Conservation (phyloP, 1,140 invertebrate species). For the Hormaphis cornu region DNA sequence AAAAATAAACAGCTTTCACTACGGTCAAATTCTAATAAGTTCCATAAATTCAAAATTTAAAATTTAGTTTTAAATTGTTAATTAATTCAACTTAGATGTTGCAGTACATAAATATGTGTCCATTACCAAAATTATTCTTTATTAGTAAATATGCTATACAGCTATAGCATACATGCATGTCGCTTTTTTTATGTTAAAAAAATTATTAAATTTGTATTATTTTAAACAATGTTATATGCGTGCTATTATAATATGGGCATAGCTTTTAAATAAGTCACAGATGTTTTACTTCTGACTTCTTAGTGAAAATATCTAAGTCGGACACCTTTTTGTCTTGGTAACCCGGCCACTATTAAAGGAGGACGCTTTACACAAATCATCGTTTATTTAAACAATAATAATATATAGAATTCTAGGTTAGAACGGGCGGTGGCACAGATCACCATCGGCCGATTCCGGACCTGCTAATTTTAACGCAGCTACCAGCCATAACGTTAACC, state of each 20-base stretch:
- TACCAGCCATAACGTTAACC: conserved; percentile 2
- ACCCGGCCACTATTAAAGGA: conserved; percentile 8
- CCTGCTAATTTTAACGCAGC: conserved; percentile 26
- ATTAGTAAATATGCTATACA: too few relatives aligned
- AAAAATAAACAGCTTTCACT: too few relatives aligned
- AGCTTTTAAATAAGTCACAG: not conserved
- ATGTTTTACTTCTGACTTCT: not conserved
- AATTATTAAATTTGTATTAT: too few relatives aligned
- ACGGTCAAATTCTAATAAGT: too few relatives aligned
- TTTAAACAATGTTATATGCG: too few relatives aligned
- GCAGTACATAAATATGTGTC: too few relatives aligned
- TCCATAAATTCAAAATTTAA: too few relatives aligned
- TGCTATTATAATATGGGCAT: not conserved
- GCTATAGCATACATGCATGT: too few relatives aligned
- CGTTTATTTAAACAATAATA: conserved; percentile 27
- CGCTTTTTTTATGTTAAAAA: too few relatives aligned
- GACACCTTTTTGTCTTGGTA: not conserved
- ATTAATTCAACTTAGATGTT: too few relatives aligned
- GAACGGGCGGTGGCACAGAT: conserved; percentile 23
- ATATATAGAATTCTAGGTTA: conserved; percentile 31
- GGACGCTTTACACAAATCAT: conserved; percentile 18
- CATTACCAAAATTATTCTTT: too few relatives aligned
- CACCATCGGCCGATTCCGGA: conserved; percentile 6
- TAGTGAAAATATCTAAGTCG: not conserved
- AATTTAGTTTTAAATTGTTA: too few relatives aligned